Conservation (phyloP, 2,797 vertebrate genomes). For the Macrochelys suwanniensis region DNA sequence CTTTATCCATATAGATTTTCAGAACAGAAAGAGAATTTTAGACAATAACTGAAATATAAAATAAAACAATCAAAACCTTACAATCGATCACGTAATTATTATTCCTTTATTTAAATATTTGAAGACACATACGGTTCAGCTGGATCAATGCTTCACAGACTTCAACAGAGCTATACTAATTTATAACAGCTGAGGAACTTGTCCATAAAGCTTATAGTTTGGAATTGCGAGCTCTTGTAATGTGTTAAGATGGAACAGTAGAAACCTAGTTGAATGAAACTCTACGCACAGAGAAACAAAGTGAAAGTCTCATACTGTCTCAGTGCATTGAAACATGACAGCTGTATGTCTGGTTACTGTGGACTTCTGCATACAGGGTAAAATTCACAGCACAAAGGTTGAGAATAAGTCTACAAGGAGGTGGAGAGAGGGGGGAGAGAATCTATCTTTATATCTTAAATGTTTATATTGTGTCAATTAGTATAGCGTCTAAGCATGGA, state of each 20-base stretch:
- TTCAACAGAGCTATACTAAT: neutral
- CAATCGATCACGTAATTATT: neutral
- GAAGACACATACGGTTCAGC: neutral
- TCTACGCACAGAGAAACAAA: neutral
- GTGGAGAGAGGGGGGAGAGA: neutral
- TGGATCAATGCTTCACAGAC: neutral
- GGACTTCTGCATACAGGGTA: neutral
- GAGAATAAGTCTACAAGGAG: neutral
- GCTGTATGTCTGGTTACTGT: neutral
- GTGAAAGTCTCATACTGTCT: neutral
- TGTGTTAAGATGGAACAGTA: neutral
- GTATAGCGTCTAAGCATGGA: neutral
- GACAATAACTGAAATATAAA: neutral
- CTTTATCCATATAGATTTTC: neutral
- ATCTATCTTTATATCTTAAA: conserved; percentile 26
- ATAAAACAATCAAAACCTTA: neutral
- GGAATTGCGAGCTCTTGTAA: fast-evolving
- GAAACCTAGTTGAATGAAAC: neutral
- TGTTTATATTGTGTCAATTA: neutral
- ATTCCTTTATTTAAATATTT: neutral
- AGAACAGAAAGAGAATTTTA: neutral
- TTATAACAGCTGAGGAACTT: neutral
- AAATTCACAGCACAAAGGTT: neutral
- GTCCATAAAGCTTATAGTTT: neutral
- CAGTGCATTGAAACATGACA: neutral